These are phyloP conservation scores for Montifringilla adamsi DNA, from an alignment of 2,113 vertebrate species.

Conservation along the genomic window DNA sequence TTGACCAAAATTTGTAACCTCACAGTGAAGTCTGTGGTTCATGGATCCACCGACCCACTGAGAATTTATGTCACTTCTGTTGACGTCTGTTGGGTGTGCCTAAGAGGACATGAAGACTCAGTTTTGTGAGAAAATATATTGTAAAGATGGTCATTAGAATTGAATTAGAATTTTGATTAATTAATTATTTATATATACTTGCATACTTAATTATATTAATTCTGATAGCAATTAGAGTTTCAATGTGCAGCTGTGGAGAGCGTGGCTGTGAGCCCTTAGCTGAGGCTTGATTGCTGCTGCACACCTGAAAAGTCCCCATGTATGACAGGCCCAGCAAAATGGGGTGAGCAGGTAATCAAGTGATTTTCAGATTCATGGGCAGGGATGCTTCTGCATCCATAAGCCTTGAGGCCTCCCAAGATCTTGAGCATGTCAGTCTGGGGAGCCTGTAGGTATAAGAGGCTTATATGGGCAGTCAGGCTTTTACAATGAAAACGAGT, in stretches of 20 bases:
- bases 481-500: background rate
- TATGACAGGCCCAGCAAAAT: rapidly evolving
- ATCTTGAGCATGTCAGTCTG: background rate
- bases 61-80: background rate
- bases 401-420: background rate
- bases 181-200: background rate
- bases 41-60: background rate
- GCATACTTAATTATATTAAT: background rate
- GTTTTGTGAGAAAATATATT: background rate
- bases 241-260: background rate
- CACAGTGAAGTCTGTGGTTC: background rate
- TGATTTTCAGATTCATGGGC: background rate
- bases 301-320: background rate
- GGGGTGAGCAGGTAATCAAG: background rate
- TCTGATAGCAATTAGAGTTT: background rate
- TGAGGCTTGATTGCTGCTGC: background rate
- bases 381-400: background rate
- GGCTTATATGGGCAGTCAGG: background rate
- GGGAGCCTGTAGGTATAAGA: background rate
- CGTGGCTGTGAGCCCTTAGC: background rate
- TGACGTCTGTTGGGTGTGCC: background rate
- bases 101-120: background rate
- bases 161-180: background rate
- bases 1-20: background rate
- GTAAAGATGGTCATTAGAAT: background rate